These are phyloP conservation scores for Peromyscus nudipes DNA, from an alignment of 2,797 vertebrate genomes.

Conservation along the genomic window DNA sequence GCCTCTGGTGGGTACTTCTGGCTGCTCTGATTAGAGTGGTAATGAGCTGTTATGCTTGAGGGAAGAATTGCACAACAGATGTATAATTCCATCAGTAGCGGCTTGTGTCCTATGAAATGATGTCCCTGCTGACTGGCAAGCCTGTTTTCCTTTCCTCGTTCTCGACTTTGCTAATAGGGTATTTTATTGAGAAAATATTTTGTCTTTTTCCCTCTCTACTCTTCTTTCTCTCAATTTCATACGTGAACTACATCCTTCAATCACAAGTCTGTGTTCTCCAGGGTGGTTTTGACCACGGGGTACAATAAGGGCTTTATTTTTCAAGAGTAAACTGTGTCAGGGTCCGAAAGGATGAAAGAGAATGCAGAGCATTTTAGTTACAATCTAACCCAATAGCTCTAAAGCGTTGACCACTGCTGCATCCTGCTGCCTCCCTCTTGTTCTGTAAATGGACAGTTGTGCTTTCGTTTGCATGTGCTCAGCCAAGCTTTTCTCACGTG, in stretches of 20 bases:
- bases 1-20: not conserved
- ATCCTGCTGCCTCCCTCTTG: not conserved
- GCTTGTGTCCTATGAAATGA: not conserved
- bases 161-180: not conserved
- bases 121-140: not conserved
- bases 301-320: not conserved
- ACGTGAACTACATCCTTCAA: not conserved
- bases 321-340: not conserved
- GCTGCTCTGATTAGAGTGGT: not conserved
- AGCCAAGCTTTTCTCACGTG: not conserved
- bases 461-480: not conserved
- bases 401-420: not conserved
- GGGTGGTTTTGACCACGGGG: not conserved
- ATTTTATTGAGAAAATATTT: not conserved
- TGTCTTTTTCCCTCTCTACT: not conserved
- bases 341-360: not conserved
- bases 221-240: constrained; percentile 10
- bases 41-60: not conserved
- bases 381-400: not conserved
- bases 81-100: not conserved
- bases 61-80: not conserved
- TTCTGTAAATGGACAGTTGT: too few relatives aligned
- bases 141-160: not conserved
- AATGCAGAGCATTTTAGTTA: not conserved
- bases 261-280: not conserved